Evolutionary conservation across 2,113 vertebrate genomes (phyloP), one percentile per base, ranked within the genome.

Genomic region (Riparia riparia): DNA sequence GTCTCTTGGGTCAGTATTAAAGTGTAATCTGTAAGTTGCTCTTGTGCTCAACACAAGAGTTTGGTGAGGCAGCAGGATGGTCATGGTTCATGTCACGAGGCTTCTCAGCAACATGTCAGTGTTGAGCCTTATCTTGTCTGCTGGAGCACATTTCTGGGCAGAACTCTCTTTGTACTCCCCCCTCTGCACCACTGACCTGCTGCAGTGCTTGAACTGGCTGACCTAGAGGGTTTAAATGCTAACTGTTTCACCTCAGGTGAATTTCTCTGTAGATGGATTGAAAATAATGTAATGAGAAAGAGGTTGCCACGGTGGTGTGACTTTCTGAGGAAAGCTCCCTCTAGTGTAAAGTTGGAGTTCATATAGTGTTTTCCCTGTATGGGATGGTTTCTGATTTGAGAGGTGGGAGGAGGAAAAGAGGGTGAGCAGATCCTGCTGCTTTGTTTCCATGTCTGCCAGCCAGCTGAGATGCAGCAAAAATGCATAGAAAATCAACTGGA

Each of bases 261-360:
- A 13, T 81, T 91, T 65, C 76, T 44, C 21, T 76, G 9, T 58
- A 71, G 76, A 25, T 50, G 17, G 3, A 1, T 3, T 66, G 28
- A 42, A 90, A 91, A 58, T 32, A 34, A 14, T 37, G n/a, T n/a
- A n/a, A 12, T 32, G 77, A 82, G 86, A 70, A 53, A 50, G 34
- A 47, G n/a, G 45, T 51, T 69, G 44, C 41, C 44, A 51, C 26
- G 16, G 71, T 56, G 64, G 11, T 51, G 50, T 26, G 54, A 60
- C 17, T 85, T 76, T 56, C 92, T 64, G 68, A 64, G 69, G 56
- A 87, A 88, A 69, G 94, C 85, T 95, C 95, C 92, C 76, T 86
- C 85, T 96, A 91, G 81, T 77, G 94, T 95, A 39, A 86, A 73
- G 49, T 91, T 86, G 68, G 81, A 79, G 44, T 85, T 93, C 34